These are phyloP conservation scores for Parnassius mnemosyne DNA, from an alignment of 2,888 invertebrate genomes.

Conservation along the genomic window DNA sequence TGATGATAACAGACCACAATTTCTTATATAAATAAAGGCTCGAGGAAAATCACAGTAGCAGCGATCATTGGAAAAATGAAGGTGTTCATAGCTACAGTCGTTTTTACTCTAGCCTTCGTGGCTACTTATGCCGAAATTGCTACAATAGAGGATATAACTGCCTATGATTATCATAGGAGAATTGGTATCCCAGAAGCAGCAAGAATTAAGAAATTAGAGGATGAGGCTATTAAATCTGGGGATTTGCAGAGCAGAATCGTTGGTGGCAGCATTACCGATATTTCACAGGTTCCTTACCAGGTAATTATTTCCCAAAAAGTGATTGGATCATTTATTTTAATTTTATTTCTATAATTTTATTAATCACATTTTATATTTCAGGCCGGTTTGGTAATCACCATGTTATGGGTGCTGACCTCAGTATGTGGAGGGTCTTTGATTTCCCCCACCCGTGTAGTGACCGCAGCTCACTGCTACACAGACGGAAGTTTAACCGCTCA, in stretches of 20 bases:
- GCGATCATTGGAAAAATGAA: conserved; percentile 30
- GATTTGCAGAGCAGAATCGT: conserved; percentile 8
- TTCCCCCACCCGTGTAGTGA: conserved; percentile 38
- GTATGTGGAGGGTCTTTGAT: conserved; percentile 48
- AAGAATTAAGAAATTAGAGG: conserved; percentile 42
- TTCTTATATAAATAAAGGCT: too few species aligned
- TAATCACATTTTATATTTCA: neutral
- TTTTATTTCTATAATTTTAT: neutral
- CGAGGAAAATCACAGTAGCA: too few species aligned
- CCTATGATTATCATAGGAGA: conserved; percentile 46
- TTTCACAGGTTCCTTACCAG: conserved; percentile 52
- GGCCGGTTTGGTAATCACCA: conserved; percentile 16
- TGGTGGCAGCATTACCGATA: conserved; percentile 34
- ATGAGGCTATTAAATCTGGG: conserved; percentile 28
- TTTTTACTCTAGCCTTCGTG: conserved; percentile 38
- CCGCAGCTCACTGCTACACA: conserved; percentile 52
- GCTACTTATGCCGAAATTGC: conserved; percentile 31
- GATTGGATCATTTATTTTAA: too few species aligned
- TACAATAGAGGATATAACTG: conserved; percentile 33
- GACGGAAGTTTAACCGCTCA: conserved; percentile 45
- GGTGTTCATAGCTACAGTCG: conserved; percentile 27
- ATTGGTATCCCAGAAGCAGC: conserved; percentile 49
- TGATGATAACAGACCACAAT: too few species aligned
- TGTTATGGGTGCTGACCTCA: conserved; percentile 15
- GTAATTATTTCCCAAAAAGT: conserved; percentile 32